Base-by-base conservation (phyloP, 1,140 invertebrate species). In the Drosophila eugracilis region DNA sequence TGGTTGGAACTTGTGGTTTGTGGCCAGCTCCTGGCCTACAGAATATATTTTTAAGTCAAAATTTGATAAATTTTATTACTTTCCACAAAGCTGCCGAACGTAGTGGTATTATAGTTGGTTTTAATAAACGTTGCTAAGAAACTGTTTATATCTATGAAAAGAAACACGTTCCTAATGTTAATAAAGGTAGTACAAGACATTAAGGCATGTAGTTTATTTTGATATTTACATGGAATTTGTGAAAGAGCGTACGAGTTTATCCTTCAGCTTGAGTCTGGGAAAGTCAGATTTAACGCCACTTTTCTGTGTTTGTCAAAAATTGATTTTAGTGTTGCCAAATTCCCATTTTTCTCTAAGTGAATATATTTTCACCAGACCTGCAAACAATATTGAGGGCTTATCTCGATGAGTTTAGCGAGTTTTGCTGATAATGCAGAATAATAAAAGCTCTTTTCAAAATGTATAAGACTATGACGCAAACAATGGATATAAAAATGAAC, bases 351-450 rank as follows among this genome's bases (percentile, higher is more conserved):
- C n/a, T n/a, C n/a, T n/a, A n/a, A n/a, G n/a, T n/a, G n/a, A n/a
- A n/a, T n/a, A n/a, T n/a, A n/a, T n/a, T n/a, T n/a, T n/a, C n/a
- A n/a, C n/a, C n/a, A n/a, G n/a, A 12, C 1, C 28, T 22, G 12
- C 45, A 37, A 36, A 71, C 53, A 59, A 24, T 21, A 15, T 50
- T 50, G 26, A 37, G 21, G 37, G 15, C 55, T 47, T 73, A 47
- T 62, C 48, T 52, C 17, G 17, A 7, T 32, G 15, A 5, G n/a
- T 10, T 24, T 39, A 15, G 17, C 15, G 22, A 42, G 28, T 59
- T 70, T 36, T 9, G 55, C 70, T 73, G 67, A 73, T 73, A 72
- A 30, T 28, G 55, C 70, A 53, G 42, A 62, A 42, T 53, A 63
- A 41, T 28, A 10, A 30, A 48, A 41, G 14, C 22, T 15, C 10